Evolutionary conservation across 2,888 invertebrate genomes (phyloP).

Genomic region (Sialis lutaria): DNA sequence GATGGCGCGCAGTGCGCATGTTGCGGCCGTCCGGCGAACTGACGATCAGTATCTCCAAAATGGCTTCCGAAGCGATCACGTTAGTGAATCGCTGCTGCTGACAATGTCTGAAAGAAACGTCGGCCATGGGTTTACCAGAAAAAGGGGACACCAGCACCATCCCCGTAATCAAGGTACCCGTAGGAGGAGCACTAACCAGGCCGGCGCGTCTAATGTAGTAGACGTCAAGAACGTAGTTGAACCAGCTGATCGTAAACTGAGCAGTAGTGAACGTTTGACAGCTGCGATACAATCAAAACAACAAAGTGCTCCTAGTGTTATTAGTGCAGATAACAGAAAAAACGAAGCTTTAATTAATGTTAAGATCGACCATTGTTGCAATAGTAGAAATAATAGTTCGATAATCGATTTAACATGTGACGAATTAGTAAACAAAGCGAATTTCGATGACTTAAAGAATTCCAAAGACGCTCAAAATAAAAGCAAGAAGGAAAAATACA

Average conservation of each 20-base stretch:
- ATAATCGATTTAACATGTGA: constrained; percentile 4
- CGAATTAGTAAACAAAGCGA: constrained; percentile 1
- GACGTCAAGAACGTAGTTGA: constrained; percentile 24
- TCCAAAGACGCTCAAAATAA: constrained; percentile 6
- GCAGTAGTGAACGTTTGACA: constrained; percentile 4
- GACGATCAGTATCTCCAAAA: constrained; percentile 29
- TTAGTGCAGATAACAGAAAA: constrained; percentile 1
- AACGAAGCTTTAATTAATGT: constrained; percentile 1
- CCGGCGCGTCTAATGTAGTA: constrained; percentile 17
- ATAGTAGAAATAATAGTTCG: not conserved
- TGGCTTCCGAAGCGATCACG: constrained; percentile 38
- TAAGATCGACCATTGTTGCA: not conserved
- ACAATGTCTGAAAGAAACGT: constrained; percentile 16
- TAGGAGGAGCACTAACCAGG: constrained; percentile 26
- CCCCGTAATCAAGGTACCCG: constrained; percentile 37
- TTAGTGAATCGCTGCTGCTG: constrained; percentile 16
- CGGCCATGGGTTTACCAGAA: constrained; percentile 40
- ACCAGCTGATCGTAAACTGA: constrained; percentile 5
- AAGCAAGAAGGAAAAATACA: constrained; percentile 3
- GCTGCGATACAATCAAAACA: constrained; percentile 1
- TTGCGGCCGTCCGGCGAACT: constrained; percentile 16
- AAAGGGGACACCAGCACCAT: constrained; percentile 60
- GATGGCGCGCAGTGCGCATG: constrained; percentile 3
- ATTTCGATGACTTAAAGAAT: constrained; percentile 5
- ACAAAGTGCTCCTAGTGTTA: not conserved